Evolutionary conservation across 1,140 invertebrate species (phyloP), one percentile per base, ranked within the genome.

Genomic region (Drosophila bifasciata): DNA sequence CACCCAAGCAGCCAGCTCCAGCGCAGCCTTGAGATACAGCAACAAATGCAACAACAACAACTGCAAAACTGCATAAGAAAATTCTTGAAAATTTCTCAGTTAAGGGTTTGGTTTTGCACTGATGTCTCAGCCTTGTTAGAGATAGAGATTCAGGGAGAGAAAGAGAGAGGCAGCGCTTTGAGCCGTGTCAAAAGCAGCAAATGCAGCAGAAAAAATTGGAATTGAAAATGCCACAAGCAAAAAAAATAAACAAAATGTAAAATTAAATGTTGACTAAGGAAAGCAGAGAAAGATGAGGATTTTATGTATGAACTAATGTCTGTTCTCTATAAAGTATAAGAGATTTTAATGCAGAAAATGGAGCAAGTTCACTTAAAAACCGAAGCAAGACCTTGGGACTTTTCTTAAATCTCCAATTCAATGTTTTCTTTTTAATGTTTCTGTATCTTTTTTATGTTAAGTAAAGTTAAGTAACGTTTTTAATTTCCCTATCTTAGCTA

Each of bases 151-250:
- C 5, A 25, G 23, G 1, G 23, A 7, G 23, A 0, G 6, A 25
- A 25, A 5, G 0, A 7, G 23, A 0, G 1, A 21, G 19, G 0
- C 19, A 19, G 32, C 11, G 11, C 32, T 44, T 39, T 40, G 69
- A 56, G 70, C 40, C 79, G 66, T 84, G 80, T 85, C 79, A 85
- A 85, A 84, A 68, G 80, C 81, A 85, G 76, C 72, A 76, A 76
- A 86, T 76, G 68, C 72, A 49, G 72, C 81, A 86, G 9, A 80
- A 80, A 80, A 84, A 64, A 81, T 58, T 84, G 66, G 53, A 74
- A 71, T 76, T 68, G 66, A 68, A 74, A 74, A 79, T 68, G 49
- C 41, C 68, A 57, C 45, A 64, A 49, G n/a, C n/a, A 70, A 41
- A 72, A 64, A 25, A 23, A 5, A 32, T 13, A 39, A 5, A 36